Percentiles rank a stretch among this genome's conserved stretches.
These are phyloP conservation scores for Dipodomys spectabilis DNA, from an alignment of 2,113 vertebrate genomes.

Conservation along the genomic window DNA sequence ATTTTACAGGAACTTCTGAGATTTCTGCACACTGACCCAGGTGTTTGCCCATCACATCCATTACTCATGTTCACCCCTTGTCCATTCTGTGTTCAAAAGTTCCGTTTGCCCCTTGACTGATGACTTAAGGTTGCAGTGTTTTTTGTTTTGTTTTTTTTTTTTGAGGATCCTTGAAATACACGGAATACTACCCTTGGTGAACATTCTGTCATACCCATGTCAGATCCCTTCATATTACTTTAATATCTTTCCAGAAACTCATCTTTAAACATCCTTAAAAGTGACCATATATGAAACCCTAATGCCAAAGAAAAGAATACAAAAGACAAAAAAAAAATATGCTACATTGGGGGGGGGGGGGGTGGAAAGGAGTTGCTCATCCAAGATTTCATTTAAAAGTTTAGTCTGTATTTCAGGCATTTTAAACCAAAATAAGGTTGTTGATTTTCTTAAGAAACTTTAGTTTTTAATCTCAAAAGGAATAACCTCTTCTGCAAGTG, in stretches of 20 bases:
- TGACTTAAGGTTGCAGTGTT: neutral
- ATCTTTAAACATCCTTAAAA: neutral
- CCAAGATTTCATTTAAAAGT: neutral
- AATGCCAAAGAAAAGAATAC: neutral
- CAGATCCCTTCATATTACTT: neutral
- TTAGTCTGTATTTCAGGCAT: neutral
- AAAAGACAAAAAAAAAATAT: neutral
- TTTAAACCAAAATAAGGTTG: neutral
- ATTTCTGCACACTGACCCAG: neutral
- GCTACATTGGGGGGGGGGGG: too few relatives aligned
- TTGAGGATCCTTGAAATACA: neutral
- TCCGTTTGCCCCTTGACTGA: neutral
- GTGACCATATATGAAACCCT: neutral
- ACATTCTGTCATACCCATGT: neutral
- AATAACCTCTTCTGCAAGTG: neutral
- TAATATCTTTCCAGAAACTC: neutral
- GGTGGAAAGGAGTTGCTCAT: neutral
- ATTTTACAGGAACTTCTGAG: neutral
- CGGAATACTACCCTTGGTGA: neutral
- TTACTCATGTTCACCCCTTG: neutral
- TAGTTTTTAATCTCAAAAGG: neutral
- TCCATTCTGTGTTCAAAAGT: neutral
- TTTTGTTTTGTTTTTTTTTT: neutral
- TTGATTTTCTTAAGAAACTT: too few relatives aligned
- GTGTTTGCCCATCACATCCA: neutral